Conservation (phyloP, 2,888 invertebrate genomes). For the Tachina grossa region DNA sequence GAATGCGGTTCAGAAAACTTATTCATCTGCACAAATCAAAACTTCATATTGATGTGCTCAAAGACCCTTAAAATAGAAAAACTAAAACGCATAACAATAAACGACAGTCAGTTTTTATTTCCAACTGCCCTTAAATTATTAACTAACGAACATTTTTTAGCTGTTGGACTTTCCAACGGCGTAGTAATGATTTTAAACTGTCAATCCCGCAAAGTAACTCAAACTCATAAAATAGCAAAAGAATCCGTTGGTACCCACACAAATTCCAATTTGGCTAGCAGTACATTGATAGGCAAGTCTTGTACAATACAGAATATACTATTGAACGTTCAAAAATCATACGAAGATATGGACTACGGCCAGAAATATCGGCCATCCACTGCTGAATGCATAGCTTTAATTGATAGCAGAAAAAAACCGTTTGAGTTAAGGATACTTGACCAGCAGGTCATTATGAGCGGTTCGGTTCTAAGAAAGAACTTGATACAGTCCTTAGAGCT, state of each 20-base stretch:
- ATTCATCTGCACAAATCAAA: conserved; percentile 81
- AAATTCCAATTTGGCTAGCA: conserved; percentile 37
- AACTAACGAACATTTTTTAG: conserved; percentile 78
- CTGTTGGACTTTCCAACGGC: conserved; percentile 81
- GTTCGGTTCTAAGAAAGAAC: conserved; percentile 79
- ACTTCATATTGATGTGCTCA: conserved; percentile 80
- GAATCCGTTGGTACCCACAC: neutral
- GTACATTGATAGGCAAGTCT: conserved; percentile 79
- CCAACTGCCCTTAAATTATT: conserved; percentile 80
- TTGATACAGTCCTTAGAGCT: conserved; percentile 79
- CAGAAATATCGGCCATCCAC: conserved; percentile 75
- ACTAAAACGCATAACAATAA: conserved; percentile 78
- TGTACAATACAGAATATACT: conserved; percentile 83
- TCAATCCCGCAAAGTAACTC: conserved; percentile 70
- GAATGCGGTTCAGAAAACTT: conserved; percentile 79
- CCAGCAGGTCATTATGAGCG: conserved; percentile 79
- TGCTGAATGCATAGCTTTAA: conserved; percentile 74
- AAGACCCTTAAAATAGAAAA: conserved; percentile 79
- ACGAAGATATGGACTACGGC: conserved; percentile 41
- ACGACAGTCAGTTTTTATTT: conserved; percentile 79
- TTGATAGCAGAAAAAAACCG: conserved; percentile 76
- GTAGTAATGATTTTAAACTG: conserved; percentile 81
- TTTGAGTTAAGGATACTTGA: conserved; percentile 79
- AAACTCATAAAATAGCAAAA: conserved; percentile 49
- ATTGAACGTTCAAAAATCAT: conserved; percentile 51